A percentile compares a stretch with the other conserved stretches of the same genome.
These are phyloP conservation scores for Temnothorax nylanderi DNA, from an alignment of 1,140 invertebrate genomes.

Conservation along the genomic window DNA sequence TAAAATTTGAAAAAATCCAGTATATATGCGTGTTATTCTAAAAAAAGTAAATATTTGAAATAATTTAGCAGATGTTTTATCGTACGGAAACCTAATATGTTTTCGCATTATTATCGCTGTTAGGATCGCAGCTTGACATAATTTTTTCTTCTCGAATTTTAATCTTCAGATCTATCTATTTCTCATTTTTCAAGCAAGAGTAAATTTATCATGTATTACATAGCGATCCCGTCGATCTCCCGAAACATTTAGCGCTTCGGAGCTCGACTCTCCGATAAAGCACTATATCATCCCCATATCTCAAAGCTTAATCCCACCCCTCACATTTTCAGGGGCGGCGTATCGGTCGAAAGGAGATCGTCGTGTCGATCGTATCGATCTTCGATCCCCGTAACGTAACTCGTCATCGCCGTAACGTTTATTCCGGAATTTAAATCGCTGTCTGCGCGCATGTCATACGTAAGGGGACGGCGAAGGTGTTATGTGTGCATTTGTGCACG, in stretches of 20 bases:
- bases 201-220: constrained; percentile 55
- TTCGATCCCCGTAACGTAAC: constrained; percentile 59
- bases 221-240: constrained; percentile 56
- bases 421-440: constrained; percentile 65
- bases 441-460: constrained; percentile 58
- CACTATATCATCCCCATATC: constrained; percentile 59
- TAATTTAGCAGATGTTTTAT: background rate
- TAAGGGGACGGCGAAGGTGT: constrained; percentile 29
- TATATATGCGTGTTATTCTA: background rate
- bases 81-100: background rate
- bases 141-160: background rate
- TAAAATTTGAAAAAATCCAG: background rate
- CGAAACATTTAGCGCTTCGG: constrained; percentile 59
- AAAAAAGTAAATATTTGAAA: constrained; percentile 1
- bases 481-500: constrained; percentile 57
- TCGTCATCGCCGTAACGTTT: constrained; percentile 60
- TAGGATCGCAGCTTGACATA: background rate
- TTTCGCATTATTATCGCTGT: background rate
- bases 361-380: constrained; percentile 59
- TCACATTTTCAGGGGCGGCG: constrained; percentile 22
- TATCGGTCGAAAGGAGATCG: constrained; percentile 50
- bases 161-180: constrained; percentile 3
- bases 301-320: constrained; percentile 55
- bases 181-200: constrained; percentile 3
- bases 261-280: constrained; percentile 53